Conservation (phyloP, 2,797 vertebrate genomes). For the Danio jaintianensis region DNA sequence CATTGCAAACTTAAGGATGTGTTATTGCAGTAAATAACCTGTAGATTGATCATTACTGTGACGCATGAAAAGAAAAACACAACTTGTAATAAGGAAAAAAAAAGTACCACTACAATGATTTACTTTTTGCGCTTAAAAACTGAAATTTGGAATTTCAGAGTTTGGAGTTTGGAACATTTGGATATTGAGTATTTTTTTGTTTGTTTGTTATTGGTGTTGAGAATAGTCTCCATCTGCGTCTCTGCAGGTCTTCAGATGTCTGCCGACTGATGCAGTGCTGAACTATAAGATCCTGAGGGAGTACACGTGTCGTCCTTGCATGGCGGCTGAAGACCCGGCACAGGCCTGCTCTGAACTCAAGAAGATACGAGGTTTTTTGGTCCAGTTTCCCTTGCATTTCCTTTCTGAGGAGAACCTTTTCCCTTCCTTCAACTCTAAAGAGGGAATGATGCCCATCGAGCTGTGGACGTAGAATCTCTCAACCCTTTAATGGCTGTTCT, state of each 20-base stretch:
- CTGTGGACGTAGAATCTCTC: conserved; percentile 60
- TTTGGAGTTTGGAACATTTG: too few relatives aligned
- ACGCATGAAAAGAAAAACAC: too few relatives aligned
- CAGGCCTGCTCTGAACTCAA: conserved; percentile 57
- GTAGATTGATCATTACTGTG: too few relatives aligned
- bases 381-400: conserved; percentile 65
- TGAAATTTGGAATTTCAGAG: too few relatives aligned
- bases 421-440: conserved; percentile 66
- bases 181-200: too few relatives aligned
- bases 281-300: conserved; percentile 63
- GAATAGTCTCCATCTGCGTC: neutral
- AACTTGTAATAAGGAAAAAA: too few relatives aligned
- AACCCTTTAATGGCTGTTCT: conserved; percentile 31
- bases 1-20: too few relatives aligned
- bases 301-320: conserved; percentile 59
- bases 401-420: conserved; percentile 66
- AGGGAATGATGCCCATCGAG: conserved; percentile 63
- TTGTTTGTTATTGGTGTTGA: neutral
- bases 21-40: too few relatives aligned
- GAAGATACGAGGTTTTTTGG: conserved; percentile 63
- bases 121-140: too few relatives aligned
- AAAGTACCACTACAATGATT: too few relatives aligned
- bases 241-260: conserved; percentile 64
- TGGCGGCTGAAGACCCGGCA: conserved; percentile 58
- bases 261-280: conserved; percentile 64